Evolutionary conservation across 64 coral and sea anemone species (phyloP), one percentile per base, ranked within the genome.

Genomic region (Stichodactyla mertensii): DNA sequence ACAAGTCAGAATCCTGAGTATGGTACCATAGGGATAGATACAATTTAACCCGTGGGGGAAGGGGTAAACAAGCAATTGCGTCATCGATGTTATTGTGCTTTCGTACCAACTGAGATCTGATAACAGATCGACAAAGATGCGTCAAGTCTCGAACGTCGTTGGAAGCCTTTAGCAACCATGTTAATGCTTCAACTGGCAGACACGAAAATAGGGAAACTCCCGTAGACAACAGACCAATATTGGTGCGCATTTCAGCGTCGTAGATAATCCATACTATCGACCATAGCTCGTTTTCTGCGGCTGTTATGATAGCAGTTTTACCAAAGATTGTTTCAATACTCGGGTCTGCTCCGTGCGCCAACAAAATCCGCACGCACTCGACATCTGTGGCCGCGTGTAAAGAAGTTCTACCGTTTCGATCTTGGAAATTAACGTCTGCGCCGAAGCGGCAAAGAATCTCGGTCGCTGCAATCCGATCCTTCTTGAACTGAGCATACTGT

Each of bases 241-340:
- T 91, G 1, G 86, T 24, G 27, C 51, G 80, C 5, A 84, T 80
- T 82, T 91, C 84, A 6, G 93, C 85, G 57, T 91, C 93, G 54
- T 57, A 91, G 22, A 94, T 26, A 10, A 94, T 26, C 36, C 89
- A 81, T 4, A 87, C 83, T 53, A 91, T 88, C 10, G 61, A 8
- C 93, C 85, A 94, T 16, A 70, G 31, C 16, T 91, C 26, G 52
- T 80, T 88, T 64, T 94, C 93, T 19, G 93, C 93, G 18, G 93
- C 93, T 51, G 87, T 94, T 45, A 94, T 51, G 12, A 94, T 84
- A 6, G 89, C 61, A 15, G 93, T 94, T 81, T 94, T 94, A 16
- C 93, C 89, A 28, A 94, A 91, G 86, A 91, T 84, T n/a, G 89
- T 94, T 84, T 94, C 93, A 19, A 88, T 77, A 80, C 83, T 87